Evolutionary conservation across 2,888 invertebrate genomes (phyloP).

Genomic region (Heliconius hortense): DNA sequence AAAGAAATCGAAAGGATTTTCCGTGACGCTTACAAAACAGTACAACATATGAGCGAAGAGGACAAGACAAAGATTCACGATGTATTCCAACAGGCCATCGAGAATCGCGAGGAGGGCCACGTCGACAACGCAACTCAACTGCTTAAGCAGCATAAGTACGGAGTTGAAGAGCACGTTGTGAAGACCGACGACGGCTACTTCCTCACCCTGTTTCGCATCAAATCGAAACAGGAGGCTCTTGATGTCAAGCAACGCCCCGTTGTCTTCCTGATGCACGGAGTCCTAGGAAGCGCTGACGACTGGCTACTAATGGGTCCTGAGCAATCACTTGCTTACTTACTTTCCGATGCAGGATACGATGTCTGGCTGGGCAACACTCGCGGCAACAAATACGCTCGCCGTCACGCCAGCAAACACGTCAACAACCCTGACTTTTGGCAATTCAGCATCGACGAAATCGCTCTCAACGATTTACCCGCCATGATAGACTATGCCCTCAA

Average conservation of each 20-base stretch:
- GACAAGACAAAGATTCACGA: slow-evolving; percentile 61
- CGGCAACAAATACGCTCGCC: slow-evolving; percentile 67
- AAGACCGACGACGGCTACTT: slow-evolving; percentile 72
- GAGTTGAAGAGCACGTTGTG: slow-evolving; percentile 65
- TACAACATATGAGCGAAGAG: slow-evolving; percentile 58
- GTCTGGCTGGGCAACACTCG: slow-evolving; percentile 76
- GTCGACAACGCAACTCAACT: slow-evolving; percentile 61
- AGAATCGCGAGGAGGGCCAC: slow-evolving; percentile 51
- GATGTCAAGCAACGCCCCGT: slow-evolving; percentile 59
- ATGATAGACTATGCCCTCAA: slow-evolving; percentile 71
- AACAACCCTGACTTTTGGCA: slow-evolving; percentile 70
- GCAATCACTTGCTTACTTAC: slow-evolving; percentile 70
- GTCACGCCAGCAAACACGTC: slow-evolving; percentile 66
- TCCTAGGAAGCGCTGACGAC: slow-evolving; percentile 85
- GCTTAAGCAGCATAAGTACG: slow-evolving; percentile 62
- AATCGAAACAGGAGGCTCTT: slow-evolving; percentile 51
- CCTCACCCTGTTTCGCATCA: slow-evolving; percentile 70
- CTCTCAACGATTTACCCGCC: slow-evolving; percentile 68
- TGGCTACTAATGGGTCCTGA: slow-evolving; percentile 85
- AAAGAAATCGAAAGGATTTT: slow-evolving; percentile 63
- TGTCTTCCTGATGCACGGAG: slow-evolving; percentile 83
- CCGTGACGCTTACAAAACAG: slow-evolving; percentile 60
- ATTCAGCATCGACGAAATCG: slow-evolving; percentile 72
- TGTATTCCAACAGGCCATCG: slow-evolving; percentile 48
- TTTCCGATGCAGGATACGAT: slow-evolving; percentile 70